These are phyloP conservation scores for Phaonia tiefii DNA, from an alignment of 2,888 invertebrate genomes.

Conservation along the genomic window DNA sequence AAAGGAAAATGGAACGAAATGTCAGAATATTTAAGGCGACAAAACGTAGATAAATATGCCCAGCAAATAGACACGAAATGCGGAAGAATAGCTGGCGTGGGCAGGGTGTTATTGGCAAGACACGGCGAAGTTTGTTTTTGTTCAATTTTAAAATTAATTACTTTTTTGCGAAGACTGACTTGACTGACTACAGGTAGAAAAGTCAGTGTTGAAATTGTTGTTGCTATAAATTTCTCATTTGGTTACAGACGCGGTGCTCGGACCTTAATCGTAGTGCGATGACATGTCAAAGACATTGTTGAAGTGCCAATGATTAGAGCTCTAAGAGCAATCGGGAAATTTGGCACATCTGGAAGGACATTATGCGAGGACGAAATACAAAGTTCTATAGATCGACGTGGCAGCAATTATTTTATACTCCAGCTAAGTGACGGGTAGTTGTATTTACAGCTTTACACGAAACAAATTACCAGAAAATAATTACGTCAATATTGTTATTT, in stretches of 20 bases:
- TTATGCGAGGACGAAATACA: no score
- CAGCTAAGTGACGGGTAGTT: no score
- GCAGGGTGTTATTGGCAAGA: background rate
- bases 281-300: conserved; percentile 17
- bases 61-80: background rate
- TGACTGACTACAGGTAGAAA: conserved; percentile 4
- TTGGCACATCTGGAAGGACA: background rate
- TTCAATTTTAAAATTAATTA: conserved; percentile 54
- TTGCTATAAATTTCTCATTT: background rate
- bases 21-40: no score
- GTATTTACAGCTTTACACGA: no score
- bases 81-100: no score
- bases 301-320: conserved; percentile 10
- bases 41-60: no score
- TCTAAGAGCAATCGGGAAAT: background rate
- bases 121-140: conserved; percentile 35
- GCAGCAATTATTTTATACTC: no score
- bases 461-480: no score
- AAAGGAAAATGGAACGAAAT: no score
- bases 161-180: conserved; percentile 24
- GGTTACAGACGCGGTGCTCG: background rate
- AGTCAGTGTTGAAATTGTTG: background rate
- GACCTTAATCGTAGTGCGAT: conserved; percentile 13
- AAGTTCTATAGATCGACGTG: no score
- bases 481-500: no score